These are phyloP conservation scores for Podiceps cristatus DNA, from an alignment of 2,113 vertebrate species.

Conservation along the genomic window DNA sequence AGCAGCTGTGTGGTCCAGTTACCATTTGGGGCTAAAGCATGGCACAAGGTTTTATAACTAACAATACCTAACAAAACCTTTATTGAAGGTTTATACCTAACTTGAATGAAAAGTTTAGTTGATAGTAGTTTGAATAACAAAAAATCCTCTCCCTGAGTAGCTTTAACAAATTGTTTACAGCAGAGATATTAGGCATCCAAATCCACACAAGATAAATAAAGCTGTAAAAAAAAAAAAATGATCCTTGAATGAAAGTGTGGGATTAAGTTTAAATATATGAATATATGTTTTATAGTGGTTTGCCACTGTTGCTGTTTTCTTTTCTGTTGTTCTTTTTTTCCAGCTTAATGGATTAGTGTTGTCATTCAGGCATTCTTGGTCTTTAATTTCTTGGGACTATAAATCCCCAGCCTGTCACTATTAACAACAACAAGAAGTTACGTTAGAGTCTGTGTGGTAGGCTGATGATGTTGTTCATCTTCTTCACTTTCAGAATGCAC, in stretches of 20 bases:
- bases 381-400: background rate
- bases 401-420: background rate
- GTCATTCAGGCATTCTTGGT: background rate
- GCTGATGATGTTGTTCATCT: background rate
- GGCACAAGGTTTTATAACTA: background rate
- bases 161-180: background rate
- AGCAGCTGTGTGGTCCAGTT: too few species aligned
- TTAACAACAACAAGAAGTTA: background rate
- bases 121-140: background rate
- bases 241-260: background rate
- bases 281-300: background rate
- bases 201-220: background rate
- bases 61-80: background rate
- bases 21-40: too few species aligned
- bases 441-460: fast-evolving
- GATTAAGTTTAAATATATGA: background rate
- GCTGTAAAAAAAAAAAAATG: background rate
- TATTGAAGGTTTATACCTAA: background rate
- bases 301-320: background rate
- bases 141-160: background rate
- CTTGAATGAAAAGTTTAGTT: background rate
- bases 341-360: background rate
- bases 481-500: background rate
- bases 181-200: background rate
- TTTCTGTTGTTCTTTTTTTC: background rate